A percentile compares a stretch with the other conserved stretches of the same genome.
Evolutionary conservation across 2,888 invertebrate genomes (phyloP).

Genomic region (Seira ritae): DNA sequence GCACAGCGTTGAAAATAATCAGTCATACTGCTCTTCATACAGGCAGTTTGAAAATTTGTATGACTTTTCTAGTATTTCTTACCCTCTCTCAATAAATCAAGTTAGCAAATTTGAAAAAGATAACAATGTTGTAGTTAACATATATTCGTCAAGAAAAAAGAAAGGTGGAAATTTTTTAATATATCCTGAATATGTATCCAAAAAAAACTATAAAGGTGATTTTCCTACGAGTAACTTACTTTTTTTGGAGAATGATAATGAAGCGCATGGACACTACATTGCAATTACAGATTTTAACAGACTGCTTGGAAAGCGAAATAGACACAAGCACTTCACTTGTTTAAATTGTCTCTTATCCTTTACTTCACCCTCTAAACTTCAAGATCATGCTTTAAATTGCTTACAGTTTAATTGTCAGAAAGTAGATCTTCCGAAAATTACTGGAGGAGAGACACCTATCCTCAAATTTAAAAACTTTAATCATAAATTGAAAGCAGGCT

Average conservation of each 20-base stretch:
- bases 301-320: neutral
- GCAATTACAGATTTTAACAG: neutral
- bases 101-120: neutral
- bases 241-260: neutral
- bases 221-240: neutral
- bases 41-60: slow-evolving; percentile 1
- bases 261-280: neutral
- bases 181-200: slow-evolving; percentile 23
- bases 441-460: neutral
- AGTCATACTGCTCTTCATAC: neutral
- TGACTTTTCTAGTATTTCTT: slow-evolving; percentile 19
- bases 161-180: neutral
- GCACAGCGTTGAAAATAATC: neutral
- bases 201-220: neutral
- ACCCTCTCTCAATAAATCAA: neutral
- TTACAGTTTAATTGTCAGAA: neutral
- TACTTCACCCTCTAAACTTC: neutral
- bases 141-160: slow-evolving; percentile 1
- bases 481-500: slow-evolving; percentile 20
- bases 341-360: slow-evolving; percentile 17
- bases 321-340: slow-evolving; percentile 25
- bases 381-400: neutral
- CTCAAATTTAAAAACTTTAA: slow-evolving; percentile 22
- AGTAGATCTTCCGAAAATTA: neutral
- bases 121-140: slow-evolving; percentile 23